Evolutionary conservation across 2,888 invertebrate species (phyloP).

Genomic region (Congeria kusceri): DNA sequence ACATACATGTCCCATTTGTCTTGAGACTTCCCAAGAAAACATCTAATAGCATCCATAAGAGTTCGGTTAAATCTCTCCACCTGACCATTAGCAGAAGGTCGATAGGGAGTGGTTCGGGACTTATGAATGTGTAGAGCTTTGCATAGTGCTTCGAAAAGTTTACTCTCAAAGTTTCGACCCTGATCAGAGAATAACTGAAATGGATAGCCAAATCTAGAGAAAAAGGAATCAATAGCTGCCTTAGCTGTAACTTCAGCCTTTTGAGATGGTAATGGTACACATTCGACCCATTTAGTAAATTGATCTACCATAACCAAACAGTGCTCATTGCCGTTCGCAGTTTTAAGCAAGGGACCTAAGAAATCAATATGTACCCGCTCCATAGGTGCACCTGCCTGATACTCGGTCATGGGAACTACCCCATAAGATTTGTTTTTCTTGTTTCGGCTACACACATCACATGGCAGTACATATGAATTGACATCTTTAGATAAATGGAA

Average conservation of each 20-base stretch:
- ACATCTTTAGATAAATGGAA: too few species aligned
- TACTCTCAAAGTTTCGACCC: conserved; percentile 7
- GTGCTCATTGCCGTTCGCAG: too few species aligned
- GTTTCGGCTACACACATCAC: too few species aligned
- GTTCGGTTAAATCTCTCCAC: conserved; percentile 18
- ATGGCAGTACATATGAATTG: neutral
- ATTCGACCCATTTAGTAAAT: neutral
- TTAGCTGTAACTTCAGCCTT: neutral
- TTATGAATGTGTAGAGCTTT: conserved; percentile 14
- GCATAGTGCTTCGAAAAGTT: conserved; percentile 8
- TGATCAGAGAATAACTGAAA: neutral
- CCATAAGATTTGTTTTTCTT: conserved; percentile 1
- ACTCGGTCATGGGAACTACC: neutral
- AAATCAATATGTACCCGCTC: too few species aligned
- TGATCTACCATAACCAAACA: conserved; percentile 1
- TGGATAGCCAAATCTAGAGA: conserved; percentile 2
- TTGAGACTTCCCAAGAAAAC: conserved; percentile 6
- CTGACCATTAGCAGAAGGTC: conserved; percentile 11
- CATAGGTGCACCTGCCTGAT: too few species aligned
- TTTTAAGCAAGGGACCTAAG: too few species aligned
- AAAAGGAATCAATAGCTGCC: neutral
- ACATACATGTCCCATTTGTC: conserved; percentile 5
- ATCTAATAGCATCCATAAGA: conserved; percentile 8
- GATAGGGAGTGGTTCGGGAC: conserved; percentile 5
- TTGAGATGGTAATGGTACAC: neutral